Base-by-base conservation (phyloP, 2,797 vertebrate species). In the Acestrorhynchus altus region DNA sequence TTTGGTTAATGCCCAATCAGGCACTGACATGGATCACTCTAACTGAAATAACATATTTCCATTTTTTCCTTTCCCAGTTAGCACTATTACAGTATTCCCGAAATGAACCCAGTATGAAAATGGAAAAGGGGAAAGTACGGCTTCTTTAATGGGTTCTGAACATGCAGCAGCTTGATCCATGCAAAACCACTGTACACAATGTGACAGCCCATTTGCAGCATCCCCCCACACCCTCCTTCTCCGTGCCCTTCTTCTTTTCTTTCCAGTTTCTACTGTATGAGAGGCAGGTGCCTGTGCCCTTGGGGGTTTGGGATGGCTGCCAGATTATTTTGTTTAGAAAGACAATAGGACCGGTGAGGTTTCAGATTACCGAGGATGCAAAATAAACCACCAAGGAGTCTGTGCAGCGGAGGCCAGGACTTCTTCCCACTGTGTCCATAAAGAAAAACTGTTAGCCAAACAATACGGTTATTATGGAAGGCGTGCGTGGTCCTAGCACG, bases 271-370 rank as follows among this genome's bases (percentile, higher is more conserved):
- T 65, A 22, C 70, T 64, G 46, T 75, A 75, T 60, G 22, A 81
- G 64, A 71, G 79, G 72, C 86, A 87, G 82, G 81, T 87, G 84
- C 80, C 65, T 82, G 83, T 72, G 35, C 72, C 86, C 73, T n/a
- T 10, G 65, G 84, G 83, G 82, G 26, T 24, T 59, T 61, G 67
- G 84, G 84, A 76, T 47, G 13, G 42, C 46, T 80, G 86, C 81
- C 86, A 87, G 83, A 66, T 79, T 56, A 80, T 74, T 82, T 77
- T 74, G 76, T 84, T 80, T 64, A 73, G 71, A 83, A 76, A 87
- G 84, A 81, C 84, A 85, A 85, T 77, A 77, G 73, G 72, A 57
- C 24, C 40, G 69, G 60, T 80, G 73, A 83, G 75, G 69, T 63
- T 79, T 83, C 35, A 35, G 52, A 73, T 84, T 83, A 76, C 83